A percentile compares a stretch with the other conserved stretches of the same genome.
Evolutionary conservation across 2,113 vertebrate species (phyloP).

Genomic region (Callipepla californica): DNA sequence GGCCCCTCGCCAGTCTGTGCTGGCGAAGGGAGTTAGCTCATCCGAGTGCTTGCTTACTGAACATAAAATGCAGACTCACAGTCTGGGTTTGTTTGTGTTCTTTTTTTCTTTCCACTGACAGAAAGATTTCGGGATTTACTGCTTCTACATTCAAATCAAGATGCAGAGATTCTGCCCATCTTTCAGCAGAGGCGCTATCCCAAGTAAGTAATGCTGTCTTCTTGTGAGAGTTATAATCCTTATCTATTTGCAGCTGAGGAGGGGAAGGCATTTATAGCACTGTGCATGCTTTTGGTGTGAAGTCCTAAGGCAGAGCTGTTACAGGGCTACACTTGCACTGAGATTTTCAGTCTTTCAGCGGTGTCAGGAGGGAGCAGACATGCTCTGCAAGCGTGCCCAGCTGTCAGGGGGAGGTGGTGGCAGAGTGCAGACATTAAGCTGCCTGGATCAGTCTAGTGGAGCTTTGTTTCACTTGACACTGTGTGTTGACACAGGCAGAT

Average conservation of each 20-base stretch:
- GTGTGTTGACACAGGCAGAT: background rate
- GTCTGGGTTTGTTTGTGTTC: conserved; percentile 1
- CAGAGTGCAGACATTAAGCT: background rate
- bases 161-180: conserved; percentile 90
- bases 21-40: conserved; percentile 14
- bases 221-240: conserved; percentile 28
- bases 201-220: conserved; percentile 83
- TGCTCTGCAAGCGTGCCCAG: background rate
- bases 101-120: conserved; percentile 69
- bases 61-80: conserved; percentile 27
- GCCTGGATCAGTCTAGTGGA: background rate
- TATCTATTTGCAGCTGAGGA: background rate
- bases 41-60: conserved; percentile 26
- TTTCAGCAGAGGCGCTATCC: conserved; percentile 91
- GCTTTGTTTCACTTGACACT: conserved; percentile 20
- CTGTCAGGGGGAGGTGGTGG: background rate
- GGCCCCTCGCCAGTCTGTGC: background rate
- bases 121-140: conserved; percentile 90
- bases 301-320: background rate
- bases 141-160: conserved; percentile 80
- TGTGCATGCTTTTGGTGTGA: background rate
- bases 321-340: background rate
- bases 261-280: background rate
- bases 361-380: background rate
- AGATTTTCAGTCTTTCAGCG: background rate